Percentiles rank a stretch among this genome's conserved stretches.
Conservation (phyloP, 2,888 invertebrate species). For the Melieria crassipennis region DNA sequence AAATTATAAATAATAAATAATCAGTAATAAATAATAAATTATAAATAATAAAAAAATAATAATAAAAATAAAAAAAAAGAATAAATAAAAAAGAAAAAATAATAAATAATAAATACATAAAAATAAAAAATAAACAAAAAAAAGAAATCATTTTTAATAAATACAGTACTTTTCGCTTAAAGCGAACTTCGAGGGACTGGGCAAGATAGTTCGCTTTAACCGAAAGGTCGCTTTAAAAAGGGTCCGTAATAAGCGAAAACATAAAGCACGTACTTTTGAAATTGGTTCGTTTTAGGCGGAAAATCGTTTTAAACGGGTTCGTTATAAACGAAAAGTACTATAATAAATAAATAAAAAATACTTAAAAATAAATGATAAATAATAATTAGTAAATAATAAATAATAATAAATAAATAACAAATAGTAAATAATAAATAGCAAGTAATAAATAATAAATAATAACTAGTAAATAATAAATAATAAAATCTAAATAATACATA, state of each 20-base stretch:
- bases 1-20: background rate
- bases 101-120: slow-evolving; percentile 4
- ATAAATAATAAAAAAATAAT: background rate
- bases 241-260: too few relatives aligned
- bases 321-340: too few relatives aligned
- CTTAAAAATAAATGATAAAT: background rate
- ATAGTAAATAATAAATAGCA: background rate
- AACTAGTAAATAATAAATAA: background rate
- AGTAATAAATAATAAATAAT: background rate
- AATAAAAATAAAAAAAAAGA: slow-evolving; percentile 2
- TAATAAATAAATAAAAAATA: background rate
- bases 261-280: too few relatives aligned
- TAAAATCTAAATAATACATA: too few relatives aligned
- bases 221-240: too few relatives aligned
- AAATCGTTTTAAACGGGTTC: too few relatives aligned
- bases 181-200: too few relatives aligned
- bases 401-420: background rate
- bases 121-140: slow-evolving; percentile 5
- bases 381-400: background rate
- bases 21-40: background rate
- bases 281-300: too few relatives aligned
- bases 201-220: too few relatives aligned
- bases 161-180: too few relatives aligned
- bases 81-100: background rate
- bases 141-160: too few relatives aligned